A percentile compares a stretch with the other conserved stretches of the same genome.
These are phyloP conservation scores for Beroe forskalii DNA, from an alignment of 37 sponge, comb jelly and placozoan species.

Conservation along the genomic window DNA sequence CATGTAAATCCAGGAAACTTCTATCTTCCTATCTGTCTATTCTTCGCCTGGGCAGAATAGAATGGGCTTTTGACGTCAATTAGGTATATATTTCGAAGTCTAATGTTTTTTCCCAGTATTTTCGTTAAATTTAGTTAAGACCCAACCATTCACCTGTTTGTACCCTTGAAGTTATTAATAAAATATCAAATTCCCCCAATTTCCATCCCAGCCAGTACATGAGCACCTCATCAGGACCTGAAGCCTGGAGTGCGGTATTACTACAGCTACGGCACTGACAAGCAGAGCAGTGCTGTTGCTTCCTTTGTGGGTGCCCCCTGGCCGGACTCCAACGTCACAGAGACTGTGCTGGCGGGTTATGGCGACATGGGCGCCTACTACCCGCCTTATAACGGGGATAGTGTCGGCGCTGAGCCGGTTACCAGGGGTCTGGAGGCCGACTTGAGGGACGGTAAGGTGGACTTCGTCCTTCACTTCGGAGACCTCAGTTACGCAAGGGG, in stretches of 20 bases:
- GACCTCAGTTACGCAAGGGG: conserved; percentile 81
- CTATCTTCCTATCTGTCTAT: too few relatives aligned
- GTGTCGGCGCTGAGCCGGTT: conserved; percentile 68
- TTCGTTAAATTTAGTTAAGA: too few relatives aligned
- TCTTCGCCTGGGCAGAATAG: too few relatives aligned
- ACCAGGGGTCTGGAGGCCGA: conserved; percentile 63
- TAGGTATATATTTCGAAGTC: too few relatives aligned
- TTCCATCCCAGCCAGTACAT: too few relatives aligned
- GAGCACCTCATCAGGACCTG: too few relatives aligned
- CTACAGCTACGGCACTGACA: background rate
- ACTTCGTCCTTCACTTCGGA: conserved; percentile 82
- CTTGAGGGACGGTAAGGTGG: conserved; percentile 63
- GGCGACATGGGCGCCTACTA: conserved; percentile 60
- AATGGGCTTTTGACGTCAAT: too few relatives aligned
- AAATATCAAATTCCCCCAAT: too few relatives aligned
- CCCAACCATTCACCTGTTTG: too few relatives aligned
- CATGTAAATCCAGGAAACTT: too few relatives aligned
- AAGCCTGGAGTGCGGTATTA: conserved; percentile 26
- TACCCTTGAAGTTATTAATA: too few relatives aligned
- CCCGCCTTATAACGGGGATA: conserved; percentile 47
- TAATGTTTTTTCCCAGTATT: too few relatives aligned
- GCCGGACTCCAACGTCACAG: background rate
- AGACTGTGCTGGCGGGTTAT: background rate
- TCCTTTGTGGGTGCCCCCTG: conserved; percentile 21
- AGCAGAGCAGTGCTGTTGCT: background rate